Base-by-base conservation (phyloP, 2,888 invertebrate genomes). In the Andrena trimmerana region DNA sequence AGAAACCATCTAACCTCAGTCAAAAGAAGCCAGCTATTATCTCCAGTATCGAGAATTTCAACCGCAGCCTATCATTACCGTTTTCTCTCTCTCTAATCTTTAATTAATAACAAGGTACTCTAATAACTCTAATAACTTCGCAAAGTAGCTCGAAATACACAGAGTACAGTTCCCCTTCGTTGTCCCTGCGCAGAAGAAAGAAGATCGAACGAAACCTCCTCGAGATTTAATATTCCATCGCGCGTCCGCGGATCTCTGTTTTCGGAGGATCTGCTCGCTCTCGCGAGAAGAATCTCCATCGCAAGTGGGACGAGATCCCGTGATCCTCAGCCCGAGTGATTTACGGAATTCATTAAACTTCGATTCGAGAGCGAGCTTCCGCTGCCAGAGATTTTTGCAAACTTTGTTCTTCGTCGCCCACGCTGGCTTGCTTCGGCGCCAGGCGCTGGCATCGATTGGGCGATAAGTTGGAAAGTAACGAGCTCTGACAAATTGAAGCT, bases 291-390 rank as follows among this genome's bases (percentile, higher is more conserved):
- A 54, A 54, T 54, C 20, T 54, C 54, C 20, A 8, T 54, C 54
- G 54, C 42, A 66, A n/a, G n/a, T 33, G 63, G 48, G 27, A 59
- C 66, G 29, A 57, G 33, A 20, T 73, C 57, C 16, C 27, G 20
- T 31, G 66, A 67, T 73, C 57, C 54, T 31, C 42, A 31, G 54
- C 24, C 13, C 29, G n/a, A 20, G 5, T 66, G 57, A 73, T 67
- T 73, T 36, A 29, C 31, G 57, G 29, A 2, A 67, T 57, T 74
- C 67, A 57, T 66, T 59, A 74, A 74, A 74, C 57, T 74, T 74
- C 54, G 10, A 7, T 36, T 29, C 52, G 20, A 42, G 42, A 48
- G 42, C 13, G 36, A 31, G 16, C 50, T 50, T 31, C 27, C 16
- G 36, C 33, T 50, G 8, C n/a, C 20, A 3, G 0, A 10, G 10